Conservation (phyloP, 2,888 invertebrate species). For the Idaea straminata region DNA sequence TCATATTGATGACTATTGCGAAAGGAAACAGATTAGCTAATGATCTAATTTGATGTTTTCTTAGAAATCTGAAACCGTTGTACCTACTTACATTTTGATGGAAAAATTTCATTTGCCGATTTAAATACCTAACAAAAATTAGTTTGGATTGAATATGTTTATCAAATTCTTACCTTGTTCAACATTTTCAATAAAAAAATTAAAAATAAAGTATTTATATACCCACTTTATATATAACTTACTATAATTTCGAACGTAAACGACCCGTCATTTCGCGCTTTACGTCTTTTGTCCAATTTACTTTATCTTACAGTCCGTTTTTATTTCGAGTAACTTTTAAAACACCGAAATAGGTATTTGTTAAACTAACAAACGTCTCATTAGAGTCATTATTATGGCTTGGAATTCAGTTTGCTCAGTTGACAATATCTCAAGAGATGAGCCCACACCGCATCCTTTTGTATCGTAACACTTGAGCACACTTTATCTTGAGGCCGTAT, state of each 20-base stretch:
- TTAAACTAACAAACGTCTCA: neutral
- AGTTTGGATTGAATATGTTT: no score
- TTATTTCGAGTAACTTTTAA: neutral
- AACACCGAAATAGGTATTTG: neutral
- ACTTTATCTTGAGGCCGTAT: neutral
- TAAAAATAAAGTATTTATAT: no score
- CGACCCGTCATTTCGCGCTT: no score
- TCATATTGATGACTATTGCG: slow-evolving; percentile 21
- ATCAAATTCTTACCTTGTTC: no score
- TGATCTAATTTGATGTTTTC: slow-evolving; percentile 24
- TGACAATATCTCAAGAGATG: neutral
- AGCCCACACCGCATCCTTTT: neutral
- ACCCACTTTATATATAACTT: no score
- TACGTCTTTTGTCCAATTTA: no score
- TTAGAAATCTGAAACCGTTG: slow-evolving; percentile 12
- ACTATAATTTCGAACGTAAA: no score
- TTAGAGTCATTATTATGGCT: neutral
- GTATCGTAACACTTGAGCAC: neutral
- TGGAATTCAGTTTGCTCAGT: neutral
- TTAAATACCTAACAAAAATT: no score
- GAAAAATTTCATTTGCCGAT: no score
- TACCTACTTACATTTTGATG: neutral
- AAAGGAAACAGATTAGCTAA: slow-evolving; percentile 25
- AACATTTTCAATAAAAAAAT: no score
- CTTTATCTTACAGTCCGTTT: no score